These are phyloP conservation scores for Periophthalmus modestus DNA, from an alignment of 2,113 vertebrate species.

Conservation along the genomic window DNA sequence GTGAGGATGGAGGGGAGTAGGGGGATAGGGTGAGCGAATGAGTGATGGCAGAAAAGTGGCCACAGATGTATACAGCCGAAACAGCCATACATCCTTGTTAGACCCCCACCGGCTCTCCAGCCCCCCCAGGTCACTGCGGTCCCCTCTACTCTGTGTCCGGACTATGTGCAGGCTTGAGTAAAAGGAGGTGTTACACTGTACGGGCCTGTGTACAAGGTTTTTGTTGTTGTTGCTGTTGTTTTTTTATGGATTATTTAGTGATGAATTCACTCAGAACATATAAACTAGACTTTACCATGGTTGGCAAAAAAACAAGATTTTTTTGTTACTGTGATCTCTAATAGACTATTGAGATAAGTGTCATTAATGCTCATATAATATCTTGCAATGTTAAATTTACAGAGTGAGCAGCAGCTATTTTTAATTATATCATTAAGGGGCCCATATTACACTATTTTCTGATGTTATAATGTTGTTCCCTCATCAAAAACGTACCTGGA, in stretches of 20 bases:
- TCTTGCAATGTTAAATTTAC: neutral
- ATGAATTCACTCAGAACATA: neutral
- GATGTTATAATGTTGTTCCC: too few species aligned
- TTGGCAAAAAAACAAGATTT: too few species aligned
- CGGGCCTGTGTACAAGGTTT: neutral
- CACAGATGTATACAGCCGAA: constrained; percentile 64
- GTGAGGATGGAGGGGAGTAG: constrained; percentile 30
- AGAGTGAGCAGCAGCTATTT: neutral
- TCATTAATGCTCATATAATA: neutral
- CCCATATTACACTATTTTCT: too few species aligned
- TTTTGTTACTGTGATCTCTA: too few species aligned
- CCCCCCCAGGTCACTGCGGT: constrained; percentile 45
- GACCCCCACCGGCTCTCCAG: constrained; percentile 60
- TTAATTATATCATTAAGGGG: neutral
- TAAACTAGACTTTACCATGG: neutral
- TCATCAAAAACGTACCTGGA: too few species aligned
- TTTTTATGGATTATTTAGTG: neutral
- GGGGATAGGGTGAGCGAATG: constrained; percentile 38
- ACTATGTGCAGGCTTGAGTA: neutral
- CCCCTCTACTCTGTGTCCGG: constrained; percentile 18
- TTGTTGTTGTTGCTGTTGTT: neutral
- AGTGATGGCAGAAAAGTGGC: constrained; percentile 72
- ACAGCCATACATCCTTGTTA: constrained; percentile 79
- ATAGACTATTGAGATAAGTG: too few species aligned
- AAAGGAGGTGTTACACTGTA: neutral